These are phyloP conservation scores for Zosterops hypoxanthus DNA, from an alignment of 2,113 vertebrate species.

Conservation along the genomic window DNA sequence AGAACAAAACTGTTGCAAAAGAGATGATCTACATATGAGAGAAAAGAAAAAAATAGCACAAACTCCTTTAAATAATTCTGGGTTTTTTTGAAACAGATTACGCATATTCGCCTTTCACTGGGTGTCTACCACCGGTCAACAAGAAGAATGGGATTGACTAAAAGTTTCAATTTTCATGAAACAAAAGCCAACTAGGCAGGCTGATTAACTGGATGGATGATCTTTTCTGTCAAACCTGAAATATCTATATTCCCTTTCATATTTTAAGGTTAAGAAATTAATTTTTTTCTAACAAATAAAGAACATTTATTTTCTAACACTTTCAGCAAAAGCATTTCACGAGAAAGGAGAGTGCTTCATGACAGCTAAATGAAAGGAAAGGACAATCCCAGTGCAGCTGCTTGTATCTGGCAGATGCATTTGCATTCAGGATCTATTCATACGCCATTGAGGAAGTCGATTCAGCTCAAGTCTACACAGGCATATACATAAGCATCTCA, in stretches of 20 bases:
- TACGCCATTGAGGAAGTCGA: neutral
- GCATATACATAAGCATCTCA: neutral
- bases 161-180: neutral
- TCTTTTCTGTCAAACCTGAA: neutral
- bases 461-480: neutral
- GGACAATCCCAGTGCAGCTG: neutral
- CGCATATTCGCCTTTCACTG: neutral
- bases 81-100: neutral
- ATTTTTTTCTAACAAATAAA: neutral
- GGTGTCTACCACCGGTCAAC: neutral
- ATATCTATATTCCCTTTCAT: neutral
- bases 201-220: neutral
- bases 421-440: neutral
- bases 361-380: neutral
- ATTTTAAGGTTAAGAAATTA: neutral
- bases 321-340: neutral
- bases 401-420: neutral
- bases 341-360: neutral
- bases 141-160: neutral
- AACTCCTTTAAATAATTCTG: neutral
- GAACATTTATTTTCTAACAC: neutral
- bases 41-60: neutral
- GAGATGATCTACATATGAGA: neutral
- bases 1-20: neutral
- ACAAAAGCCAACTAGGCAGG: neutral